Percentiles rank a stretch among this genome's conserved stretches.
phyloP scores from a whole-genome alignment of 23 tunicate species.

The Trididemnum miniatum region DNA sequence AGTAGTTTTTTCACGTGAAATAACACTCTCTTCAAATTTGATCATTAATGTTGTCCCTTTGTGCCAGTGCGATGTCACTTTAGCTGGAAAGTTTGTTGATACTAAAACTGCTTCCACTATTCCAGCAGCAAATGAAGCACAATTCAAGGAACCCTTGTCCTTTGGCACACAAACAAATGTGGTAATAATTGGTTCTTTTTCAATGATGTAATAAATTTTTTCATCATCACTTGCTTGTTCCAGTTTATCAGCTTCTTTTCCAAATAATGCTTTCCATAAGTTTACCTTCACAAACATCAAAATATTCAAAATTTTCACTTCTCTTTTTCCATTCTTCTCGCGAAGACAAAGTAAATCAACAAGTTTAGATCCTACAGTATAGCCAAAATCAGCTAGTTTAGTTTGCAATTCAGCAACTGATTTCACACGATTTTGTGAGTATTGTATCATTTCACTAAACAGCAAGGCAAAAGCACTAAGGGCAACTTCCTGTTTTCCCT shows the following conservation, averaged over 20 bases:
- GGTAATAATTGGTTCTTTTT: constrained; percentile 94
- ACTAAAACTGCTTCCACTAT: constrained; percentile 94
- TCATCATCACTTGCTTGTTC: constrained; percentile 99
- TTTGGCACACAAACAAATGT: constrained; percentile 92
- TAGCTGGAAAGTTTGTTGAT: constrained; percentile 83
- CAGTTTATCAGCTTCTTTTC: constrained; percentile 98
- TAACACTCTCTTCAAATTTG: constrained; percentile 94
- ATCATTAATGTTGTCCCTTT: constrained; percentile 99
- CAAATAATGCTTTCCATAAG: constrained; percentile 96
- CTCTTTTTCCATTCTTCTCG: constrained; percentile 87
- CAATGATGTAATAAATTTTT: constrained; percentile 96
- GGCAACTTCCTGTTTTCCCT: constrained; percentile 92
- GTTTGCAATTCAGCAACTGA: constrained; percentile 92
- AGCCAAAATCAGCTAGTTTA: constrained; percentile 88
- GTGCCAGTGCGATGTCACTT: constrained; percentile 99
- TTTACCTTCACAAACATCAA: constrained; percentile 91
- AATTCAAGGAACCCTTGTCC: constrained; percentile 96
- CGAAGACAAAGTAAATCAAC: constrained; percentile 83
- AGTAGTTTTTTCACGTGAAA: constrained; percentile 67
- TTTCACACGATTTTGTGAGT: constrained; percentile 84
- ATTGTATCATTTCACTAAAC: constrained; percentile 95
- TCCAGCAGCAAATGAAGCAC: constrained; percentile 97
- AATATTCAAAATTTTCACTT: constrained; percentile 84
- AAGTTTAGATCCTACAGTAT: constrained; percentile 84
- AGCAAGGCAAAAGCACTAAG: constrained; percentile 81